Evolutionary conservation across 2,797 vertebrate genomes (phyloP), one percentile per base, ranked within the genome.

Genomic region (Bryconaethiops microstoma): DNA sequence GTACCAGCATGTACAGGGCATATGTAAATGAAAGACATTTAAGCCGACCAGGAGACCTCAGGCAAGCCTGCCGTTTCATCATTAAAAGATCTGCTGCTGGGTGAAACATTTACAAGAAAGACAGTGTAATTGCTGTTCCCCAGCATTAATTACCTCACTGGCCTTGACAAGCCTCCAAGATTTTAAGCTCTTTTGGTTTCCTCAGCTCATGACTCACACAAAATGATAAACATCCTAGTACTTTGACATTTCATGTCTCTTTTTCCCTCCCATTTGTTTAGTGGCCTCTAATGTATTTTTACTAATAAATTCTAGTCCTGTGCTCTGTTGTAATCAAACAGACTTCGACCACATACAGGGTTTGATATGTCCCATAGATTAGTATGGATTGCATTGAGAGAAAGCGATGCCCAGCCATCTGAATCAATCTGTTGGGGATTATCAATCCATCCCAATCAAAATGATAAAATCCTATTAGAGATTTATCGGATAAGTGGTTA

Each of bases 311-410:
- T 83, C 80, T 54, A 63, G 85, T 88, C 74, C 48, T 77, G 84
- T 87, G 86, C 73, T 83, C 81, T 84, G 77, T 84, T 72, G 78
- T 86, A 87, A 92, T 90, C 88, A 90, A 88, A 71, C 63, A 70
- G 59, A 10, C 78, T 90, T 90, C 17, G 52, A 89, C 90, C 80
- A 62, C 67, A 42, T 81, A 78, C 80, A 82, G 84, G 19, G 72
- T n/a, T 83, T 68, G 74, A 86, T 83, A 87, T 81, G 88, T 74
- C 79, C 79, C 83, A 69, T 76, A 86, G 75, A 54, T 74, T 73
- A 45, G 62, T 81, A 78, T 78, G 79, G 84, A 70, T 79, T 86
- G 55, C 12, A 55, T 14, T 50, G 8, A 70, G 21, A 82, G 68
- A 39, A 72, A 23, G 35, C 50, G 45, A 45, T 77, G 13, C 68